Evolutionary conservation across 2,113 vertebrate genomes (phyloP), one percentile per base, ranked within the genome.

Genomic region (Osmerus eperlanus): DNA sequence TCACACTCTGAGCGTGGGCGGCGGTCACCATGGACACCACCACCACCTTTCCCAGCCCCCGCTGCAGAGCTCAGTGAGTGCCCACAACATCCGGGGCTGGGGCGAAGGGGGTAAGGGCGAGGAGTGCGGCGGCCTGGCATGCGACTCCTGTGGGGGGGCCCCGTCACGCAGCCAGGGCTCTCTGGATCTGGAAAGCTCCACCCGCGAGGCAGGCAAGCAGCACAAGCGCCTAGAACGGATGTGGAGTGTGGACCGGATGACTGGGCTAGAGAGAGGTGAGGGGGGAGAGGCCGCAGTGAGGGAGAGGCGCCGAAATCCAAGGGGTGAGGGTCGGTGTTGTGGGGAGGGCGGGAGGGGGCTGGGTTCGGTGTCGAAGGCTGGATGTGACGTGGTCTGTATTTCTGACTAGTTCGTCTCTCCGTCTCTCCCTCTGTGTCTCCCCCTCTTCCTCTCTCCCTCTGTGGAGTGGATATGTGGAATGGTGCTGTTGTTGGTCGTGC

Each of bases 201-300:
- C 91, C 0, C 89, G 92, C 84, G 92, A 92, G 68, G 82, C 90
- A 92, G 91, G 92, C 89, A 92, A 92, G 72, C 94, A 93, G 83
- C 93, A 91, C 81, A 94, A 92, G 74, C 94, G 93, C 86, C 94
- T 97, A 91, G 95, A 94, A 90, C 90, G 95, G 91, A 96, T 97
- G 96, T 94, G 93, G 82, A 98, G 97, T 62, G 92, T 97, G 0
- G 96, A 98, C 79, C 92, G 94, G 28, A 81, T 95, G 91, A 94
- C 96, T 83, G 97, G 95, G 90, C 81, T 89, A 85, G 91, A 89
- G 82, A 86, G 89, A 91, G 91, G 91, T 90, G 91, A 91, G 90
- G 87, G 86, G 41, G 64, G 78, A 68, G 62, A 82, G 74, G 85
- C 83, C 87, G 78, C 87, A 85, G 83, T 83, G 83, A 81, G 78